Base-by-base conservation (phyloP, 2,888 invertebrate genomes). In the Parnassius smintheus region DNA sequence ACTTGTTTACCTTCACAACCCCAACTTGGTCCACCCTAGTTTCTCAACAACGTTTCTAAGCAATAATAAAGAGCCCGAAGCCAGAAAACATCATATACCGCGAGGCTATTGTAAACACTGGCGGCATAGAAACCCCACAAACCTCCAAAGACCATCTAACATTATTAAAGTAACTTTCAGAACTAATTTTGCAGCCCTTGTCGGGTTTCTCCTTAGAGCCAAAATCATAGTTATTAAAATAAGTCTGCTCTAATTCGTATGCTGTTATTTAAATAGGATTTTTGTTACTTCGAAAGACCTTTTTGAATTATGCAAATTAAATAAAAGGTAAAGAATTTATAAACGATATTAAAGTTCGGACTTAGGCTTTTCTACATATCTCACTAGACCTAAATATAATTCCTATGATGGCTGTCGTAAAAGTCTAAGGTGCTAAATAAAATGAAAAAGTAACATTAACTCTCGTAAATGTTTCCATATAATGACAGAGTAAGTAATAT, bases 11-110 rank as follows among this genome's bases (percentile, higher is more conserved):
- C 77, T 84, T 81, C 76, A 67, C 80, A 71, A 83, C 87, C 89
- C 90, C 81, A 80, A 75, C 75, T 72, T 70, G 68, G 54, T 72
- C 74, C 78, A 73, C 84, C 86, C 86, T 81, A 78, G 75, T 70
- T 73, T 77, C 81, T 83, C 77, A 76, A 75, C 75, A 74, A 75
- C 76, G 75, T 82, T 80, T 81, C 85, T 83, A 86, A 90, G 88
- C 89, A 91, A 91, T 89, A 91, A 89, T 88, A 90, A 87, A 90
- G 86, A 82, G 91, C 91, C 91, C 84, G 89, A 88, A 91, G 91
- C 91, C 89, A 89, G 85, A 91, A 89, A 91, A 90, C 88, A 88
- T 87, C 85, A 88, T 88, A 85, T 78, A 88, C 79, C 80, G 77
- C 75, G 80, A 78, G 75, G 78, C 81, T 86, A 84, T 59, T 64